Percentiles rank a stretch among this genome's conserved stretches.
Evolutionary conservation across 2,888 invertebrate species (phyloP).

Genomic region (Minunthozetes semirufus): DNA sequence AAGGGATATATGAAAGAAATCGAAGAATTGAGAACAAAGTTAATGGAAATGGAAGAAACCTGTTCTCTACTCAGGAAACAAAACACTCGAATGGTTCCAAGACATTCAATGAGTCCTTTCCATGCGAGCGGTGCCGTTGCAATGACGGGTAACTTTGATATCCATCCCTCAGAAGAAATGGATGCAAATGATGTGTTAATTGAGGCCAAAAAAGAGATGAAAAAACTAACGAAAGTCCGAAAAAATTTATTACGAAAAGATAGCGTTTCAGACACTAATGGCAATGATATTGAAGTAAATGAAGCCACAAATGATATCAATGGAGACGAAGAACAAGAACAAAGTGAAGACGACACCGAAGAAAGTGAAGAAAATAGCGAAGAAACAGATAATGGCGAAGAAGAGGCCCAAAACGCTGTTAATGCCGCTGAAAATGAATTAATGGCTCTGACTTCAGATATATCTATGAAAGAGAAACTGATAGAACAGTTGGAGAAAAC

Average conservation of each 20-base stretch:
- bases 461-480: slow-evolving; percentile 85
- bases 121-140: slow-evolving; percentile 37
- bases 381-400: slow-evolving; percentile 39
- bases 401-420: slow-evolving; percentile 44
- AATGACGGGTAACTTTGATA: slow-evolving; percentile 42
- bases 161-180: slow-evolving; percentile 41
- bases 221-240: slow-evolving; percentile 41
- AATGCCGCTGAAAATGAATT: slow-evolving; percentile 57
- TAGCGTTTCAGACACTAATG: slow-evolving; percentile 20
- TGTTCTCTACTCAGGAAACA: slow-evolving; percentile 63
- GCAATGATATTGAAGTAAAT: slow-evolving; percentile 33
- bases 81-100: slow-evolving; percentile 37
- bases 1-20: slow-evolving; percentile 83
- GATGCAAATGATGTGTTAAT: slow-evolving; percentile 56
- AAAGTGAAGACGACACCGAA: slow-evolving; percentile 41
- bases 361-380: slow-evolving; percentile 43
- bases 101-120: slow-evolving; percentile 42
- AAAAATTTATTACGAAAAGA: not conserved
- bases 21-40: slow-evolving; percentile 73
- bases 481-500: slow-evolving; percentile 88
- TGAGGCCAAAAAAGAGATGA: slow-evolving; percentile 66
- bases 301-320: slow-evolving; percentile 40
- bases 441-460: slow-evolving; percentile 81
- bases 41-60: slow-evolving; percentile 76
- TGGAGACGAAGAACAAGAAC: slow-evolving; percentile 57